Conservation (phyloP, 1,140 invertebrate genomes). For the Dermatophagoides farinae region DNA sequence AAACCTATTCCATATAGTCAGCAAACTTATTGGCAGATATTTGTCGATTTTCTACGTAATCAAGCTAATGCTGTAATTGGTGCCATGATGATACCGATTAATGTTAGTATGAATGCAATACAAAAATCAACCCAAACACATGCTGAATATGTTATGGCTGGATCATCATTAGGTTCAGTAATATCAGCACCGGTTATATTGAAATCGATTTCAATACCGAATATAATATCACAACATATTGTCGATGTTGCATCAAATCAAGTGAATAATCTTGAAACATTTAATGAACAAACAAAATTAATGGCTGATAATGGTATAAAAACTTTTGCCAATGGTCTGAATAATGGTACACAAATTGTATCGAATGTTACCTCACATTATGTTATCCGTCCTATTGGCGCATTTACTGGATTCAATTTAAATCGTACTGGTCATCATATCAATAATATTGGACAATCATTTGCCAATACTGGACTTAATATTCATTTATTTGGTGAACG, state of each 20-base stretch:
- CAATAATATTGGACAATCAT: background rate
- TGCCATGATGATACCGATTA: background rate
- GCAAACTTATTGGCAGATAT: background rate
- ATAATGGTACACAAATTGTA: background rate
- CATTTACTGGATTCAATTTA: background rate
- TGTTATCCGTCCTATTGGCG: background rate
- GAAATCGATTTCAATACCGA: background rate
- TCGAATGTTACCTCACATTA: background rate
- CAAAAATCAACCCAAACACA: background rate
- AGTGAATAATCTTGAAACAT: background rate
- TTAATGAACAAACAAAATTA: background rate
- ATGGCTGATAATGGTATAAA: background rate
- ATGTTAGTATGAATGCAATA: background rate
- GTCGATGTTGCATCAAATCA: background rate
- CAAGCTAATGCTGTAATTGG: constrained; percentile 1
- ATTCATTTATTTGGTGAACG: background rate
- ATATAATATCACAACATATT: background rate
- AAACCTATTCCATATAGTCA: background rate
- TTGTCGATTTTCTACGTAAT: background rate
- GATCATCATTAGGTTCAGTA: background rate
- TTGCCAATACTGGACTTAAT: background rate
- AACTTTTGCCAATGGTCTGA: background rate
- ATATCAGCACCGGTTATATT: background rate
- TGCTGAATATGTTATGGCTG: background rate
- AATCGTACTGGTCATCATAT: background rate